Percentiles rank a stretch among this genome's conserved stretches.
Evolutionary conservation across 1,140 invertebrate genomes (phyloP).

Genomic region (Papilio polytes): DNA sequence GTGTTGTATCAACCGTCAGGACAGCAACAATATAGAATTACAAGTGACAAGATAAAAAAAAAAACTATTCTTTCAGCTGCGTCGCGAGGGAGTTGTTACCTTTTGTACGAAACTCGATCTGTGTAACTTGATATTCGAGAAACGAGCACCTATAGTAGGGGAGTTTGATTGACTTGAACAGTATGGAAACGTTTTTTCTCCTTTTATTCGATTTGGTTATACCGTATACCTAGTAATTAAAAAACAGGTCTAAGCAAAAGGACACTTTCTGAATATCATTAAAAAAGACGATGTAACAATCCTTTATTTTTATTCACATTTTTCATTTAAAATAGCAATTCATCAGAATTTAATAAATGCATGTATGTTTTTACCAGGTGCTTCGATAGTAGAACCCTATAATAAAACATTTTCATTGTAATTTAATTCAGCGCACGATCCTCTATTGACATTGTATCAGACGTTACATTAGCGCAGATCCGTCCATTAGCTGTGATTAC

Average conservation of each 20-base stretch:
- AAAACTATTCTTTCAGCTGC: constrained; percentile 1
- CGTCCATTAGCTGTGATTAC: constrained; percentile 16
- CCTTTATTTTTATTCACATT: not conserved
- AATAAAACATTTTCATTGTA: not conserved
- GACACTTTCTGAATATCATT: not conserved
- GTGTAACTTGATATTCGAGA: constrained; percentile 28
- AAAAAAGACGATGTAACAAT: too few species aligned
- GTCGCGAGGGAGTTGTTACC: constrained; percentile 1
- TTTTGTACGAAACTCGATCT: constrained; percentile 30
- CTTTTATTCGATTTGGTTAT: constrained; percentile 8
- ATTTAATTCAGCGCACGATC: constrained; percentile 1
- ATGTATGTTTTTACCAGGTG: not conserved
- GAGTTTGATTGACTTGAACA: not conserved
- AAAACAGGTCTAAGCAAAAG: too few species aligned
- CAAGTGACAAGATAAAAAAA: not conserved
- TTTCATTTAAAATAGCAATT: not conserved
- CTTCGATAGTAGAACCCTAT: not conserved
- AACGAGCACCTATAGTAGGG: constrained; percentile 7
- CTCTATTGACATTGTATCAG: constrained; percentile 24
- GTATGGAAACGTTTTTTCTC: not conserved
- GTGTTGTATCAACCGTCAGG: constrained; percentile 43
- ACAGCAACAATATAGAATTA: constrained; percentile 27
- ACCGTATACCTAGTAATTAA: too few species aligned
- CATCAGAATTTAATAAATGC: not conserved
- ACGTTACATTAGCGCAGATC: constrained; percentile 20